Evolutionary conservation across 1,140 invertebrate genomes (phyloP).

Genomic region (Sitodiplosis mosellana): DNA sequence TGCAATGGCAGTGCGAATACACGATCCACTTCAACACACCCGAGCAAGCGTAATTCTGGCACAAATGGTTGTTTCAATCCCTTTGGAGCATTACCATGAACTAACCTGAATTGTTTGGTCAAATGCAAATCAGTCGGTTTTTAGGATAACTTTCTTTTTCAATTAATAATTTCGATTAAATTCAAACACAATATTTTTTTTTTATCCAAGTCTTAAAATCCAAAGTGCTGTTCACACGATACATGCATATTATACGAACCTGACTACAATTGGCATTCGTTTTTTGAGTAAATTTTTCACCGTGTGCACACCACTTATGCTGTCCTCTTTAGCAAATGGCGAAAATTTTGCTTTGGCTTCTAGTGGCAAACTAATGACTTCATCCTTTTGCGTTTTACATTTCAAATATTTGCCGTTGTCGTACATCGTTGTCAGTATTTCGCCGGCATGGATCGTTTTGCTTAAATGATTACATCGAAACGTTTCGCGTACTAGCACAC

Average conservation of each 20-base stretch:
- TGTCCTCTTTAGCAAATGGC: conserved; percentile 72
- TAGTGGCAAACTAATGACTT: conserved; percentile 61
- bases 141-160: not conserved
- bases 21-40: conserved; percentile 65
- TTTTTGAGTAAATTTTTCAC: conserved; percentile 71
- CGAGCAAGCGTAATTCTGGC: conserved; percentile 62
- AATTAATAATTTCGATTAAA: not conserved
- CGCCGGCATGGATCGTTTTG: conserved; percentile 61
- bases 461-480: conserved; percentile 30
- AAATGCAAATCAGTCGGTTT: not conserved
- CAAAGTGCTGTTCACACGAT: too few relatives aligned
- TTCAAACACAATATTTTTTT: not conserved
- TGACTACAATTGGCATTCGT: conserved; percentile 72
- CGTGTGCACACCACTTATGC: conserved; percentile 81
- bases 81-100: conserved; percentile 66
- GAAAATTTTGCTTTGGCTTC: conserved; percentile 82
- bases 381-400: conserved; percentile 68
- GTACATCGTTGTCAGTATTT: conserved; percentile 48
- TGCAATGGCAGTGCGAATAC: conserved; percentile 69
- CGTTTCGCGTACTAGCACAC: conserved; percentile 64
- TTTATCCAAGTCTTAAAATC: too few relatives aligned
- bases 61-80: conserved; percentile 65
- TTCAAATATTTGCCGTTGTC: conserved; percentile 58
- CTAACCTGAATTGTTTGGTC: conserved; percentile 43
- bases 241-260: too few relatives aligned